These are phyloP conservation scores for Ornithorhynchus anatinus DNA, from an alignment of 2,113 vertebrate genomes.

Conservation along the genomic window DNA sequence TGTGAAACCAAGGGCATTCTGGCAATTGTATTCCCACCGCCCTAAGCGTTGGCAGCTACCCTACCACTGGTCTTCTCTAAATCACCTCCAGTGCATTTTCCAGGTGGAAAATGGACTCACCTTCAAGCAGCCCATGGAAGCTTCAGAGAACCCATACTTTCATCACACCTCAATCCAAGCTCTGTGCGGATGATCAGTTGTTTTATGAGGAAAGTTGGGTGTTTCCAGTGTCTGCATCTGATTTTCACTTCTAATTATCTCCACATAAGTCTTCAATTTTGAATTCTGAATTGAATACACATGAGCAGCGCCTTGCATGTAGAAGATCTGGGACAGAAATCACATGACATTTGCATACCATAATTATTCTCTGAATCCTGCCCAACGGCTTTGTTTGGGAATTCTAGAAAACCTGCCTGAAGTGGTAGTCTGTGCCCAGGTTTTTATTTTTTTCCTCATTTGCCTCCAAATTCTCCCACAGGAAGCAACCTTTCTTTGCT, in stretches of 20 bases:
- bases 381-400: slow-evolving; percentile 37
- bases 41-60: no score
- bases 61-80: no score
- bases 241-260: slow-evolving; percentile 73
- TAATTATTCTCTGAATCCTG: slow-evolving; percentile 46
- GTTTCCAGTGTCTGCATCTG: slow-evolving; percentile 62
- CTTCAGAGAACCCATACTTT: no score
- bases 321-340: slow-evolving; percentile 66
- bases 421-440: not conserved
- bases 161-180: not conserved
- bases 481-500: not conserved
- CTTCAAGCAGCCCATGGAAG: no score
- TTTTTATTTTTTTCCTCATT: not conserved
- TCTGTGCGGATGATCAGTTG: slow-evolving; percentile 27
- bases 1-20: no score
- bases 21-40: no score
- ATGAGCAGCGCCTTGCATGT: slow-evolving; percentile 61
- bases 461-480: not conserved
- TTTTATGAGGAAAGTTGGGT: slow-evolving; percentile 56
- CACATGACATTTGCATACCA: slow-evolving; percentile 49
- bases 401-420: slow-evolving; percentile 28
- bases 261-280: slow-evolving; percentile 72
- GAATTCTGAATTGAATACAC: slow-evolving; percentile 69
- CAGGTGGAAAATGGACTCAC: no score
- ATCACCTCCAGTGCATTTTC: no score